A percentile compares a stretch with the other conserved stretches of the same genome.
These are phyloP conservation scores for Epinephelus coioides DNA, from an alignment of 2,797 vertebrate genomes.

Conservation along the genomic window DNA sequence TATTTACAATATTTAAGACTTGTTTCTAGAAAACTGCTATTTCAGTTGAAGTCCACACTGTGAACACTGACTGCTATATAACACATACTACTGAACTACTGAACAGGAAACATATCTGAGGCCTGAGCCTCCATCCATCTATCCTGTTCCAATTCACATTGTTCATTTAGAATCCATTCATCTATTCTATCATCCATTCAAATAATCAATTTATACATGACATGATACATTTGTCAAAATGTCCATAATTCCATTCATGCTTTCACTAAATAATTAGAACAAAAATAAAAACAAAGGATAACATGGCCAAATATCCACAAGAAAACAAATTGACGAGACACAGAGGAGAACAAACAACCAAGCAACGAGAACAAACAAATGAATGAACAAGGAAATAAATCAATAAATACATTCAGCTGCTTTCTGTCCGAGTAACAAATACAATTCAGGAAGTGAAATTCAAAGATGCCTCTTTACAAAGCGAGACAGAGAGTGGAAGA, in stretches of 20 bases:
- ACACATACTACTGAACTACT: conserved; percentile 8
- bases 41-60: conserved; percentile 7
- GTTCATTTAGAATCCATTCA: not conserved
- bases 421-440: not conserved
- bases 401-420: not conserved
- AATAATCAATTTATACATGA: too few relatives aligned
- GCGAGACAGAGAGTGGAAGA: not conserved
- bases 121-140: not conserved
- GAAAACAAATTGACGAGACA: not conserved
- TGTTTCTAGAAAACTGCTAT: not conserved
- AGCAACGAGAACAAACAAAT: not conserved
- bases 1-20: not conserved
- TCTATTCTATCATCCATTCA: not conserved
- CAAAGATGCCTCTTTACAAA: not conserved
- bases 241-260: not conserved
- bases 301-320: not conserved
- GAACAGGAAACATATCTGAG: conserved; percentile 19
- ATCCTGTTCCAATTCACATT: not conserved
- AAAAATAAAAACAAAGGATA: not conserved
- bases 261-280: not conserved
- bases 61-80: conserved; percentile 19
- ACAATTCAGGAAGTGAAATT: not conserved
- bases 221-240: not conserved
- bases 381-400: not conserved
- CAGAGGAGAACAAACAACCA: not conserved